Evolutionary conservation across 2,888 invertebrate genomes (phyloP), one percentile per base, ranked within the genome.

Genomic region (Dyspetes luteomarginatus): DNA sequence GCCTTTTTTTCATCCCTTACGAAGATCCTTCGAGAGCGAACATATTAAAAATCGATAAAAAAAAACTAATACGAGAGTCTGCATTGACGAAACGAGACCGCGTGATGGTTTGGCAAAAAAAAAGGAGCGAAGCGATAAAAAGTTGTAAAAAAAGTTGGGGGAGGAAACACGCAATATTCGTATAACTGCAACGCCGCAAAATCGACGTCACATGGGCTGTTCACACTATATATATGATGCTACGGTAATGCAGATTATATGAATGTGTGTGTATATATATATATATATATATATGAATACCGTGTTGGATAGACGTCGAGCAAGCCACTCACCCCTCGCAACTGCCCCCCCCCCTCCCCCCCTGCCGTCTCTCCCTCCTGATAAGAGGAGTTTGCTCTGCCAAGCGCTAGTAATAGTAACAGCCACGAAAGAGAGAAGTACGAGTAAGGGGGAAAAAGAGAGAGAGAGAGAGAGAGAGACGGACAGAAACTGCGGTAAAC

Each of bases 141-240:
- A 22, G 41, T 2, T 28, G 55, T 28, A 48, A 62, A 17, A 50
- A 26, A 36, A 24, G 1, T 45, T 1, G 9, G 60, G n/a, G 30
- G 17, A 26, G 17, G 28, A 28, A 60, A 15, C 67, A 75, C 48
- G 64, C 48, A 30, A 64, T 65, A 45, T 50, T 65, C 52, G 28
- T 36, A 48, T 68, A 73, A 78, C 68, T 73, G 78, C 55, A 68
- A 73, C 45, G 68, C 55, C 41, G 78, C 62, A 64, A 64, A 79
- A 78, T 78, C 68, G 74, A 78, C 74, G 73, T 68, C 67, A 68
- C 62, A 68, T 41, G 67, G 67, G 52, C 60, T 48, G n/a, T n/a
- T n/a, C n/a, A n/a, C n/a, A n/a, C 69, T 45, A 2, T 30, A 12
- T 9, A 45, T 43, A 17, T 36, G 36, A 12, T 12, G 30, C 56